Evolutionary conservation across 2,888 invertebrate genomes (phyloP), one percentile per base, ranked within the genome.

Genomic region (Anarsia innoxiella): DNA sequence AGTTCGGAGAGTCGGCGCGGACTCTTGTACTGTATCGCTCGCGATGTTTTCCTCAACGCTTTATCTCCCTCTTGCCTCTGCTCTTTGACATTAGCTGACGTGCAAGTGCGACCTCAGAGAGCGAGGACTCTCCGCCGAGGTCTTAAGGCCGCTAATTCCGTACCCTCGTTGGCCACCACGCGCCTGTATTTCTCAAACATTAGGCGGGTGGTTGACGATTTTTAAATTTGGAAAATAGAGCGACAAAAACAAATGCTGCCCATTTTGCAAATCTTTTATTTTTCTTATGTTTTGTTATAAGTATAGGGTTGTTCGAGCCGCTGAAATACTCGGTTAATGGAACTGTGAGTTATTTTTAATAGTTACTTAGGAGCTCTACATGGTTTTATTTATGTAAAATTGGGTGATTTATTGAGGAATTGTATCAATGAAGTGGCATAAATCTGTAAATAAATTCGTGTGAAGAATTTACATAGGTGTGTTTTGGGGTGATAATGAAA

Each of bases 1-100:
- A 53, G 45, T 50, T 46, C 41, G 10, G 23, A 32, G 32, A 28
- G 12, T 12, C 23, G 25, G 13, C n/a, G 33, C 36, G 33, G 25
- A 31, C 33, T 11, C 25, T 33, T 23, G 32, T 11, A 3, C 14
- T 11, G 34, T 35, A 28, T 59, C 56, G 41, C 41, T 44, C 39
- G 31, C 65, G 64, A 67, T 79, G 71, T 79, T 78, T 78, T 76
- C 75, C 79, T 76, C 64, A 57, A 61, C 65, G 66, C 62, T 73
- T 77, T 77, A 78, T 78, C 76, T 78, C 68, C 67, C 64, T 61
- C 60, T 61, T 33, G 59, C 54, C 60, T 71, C 61, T 74, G 75
- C 80, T 83, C 80, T 83, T 76, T 82, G 82, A 82, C 82, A 79
- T 70, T 67, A 62, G 52, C 67, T 76, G 76, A 76, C 70, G 73